Base-by-base conservation (phyloP, 1,140 invertebrate genomes). In the Papilio xuthus region DNA sequence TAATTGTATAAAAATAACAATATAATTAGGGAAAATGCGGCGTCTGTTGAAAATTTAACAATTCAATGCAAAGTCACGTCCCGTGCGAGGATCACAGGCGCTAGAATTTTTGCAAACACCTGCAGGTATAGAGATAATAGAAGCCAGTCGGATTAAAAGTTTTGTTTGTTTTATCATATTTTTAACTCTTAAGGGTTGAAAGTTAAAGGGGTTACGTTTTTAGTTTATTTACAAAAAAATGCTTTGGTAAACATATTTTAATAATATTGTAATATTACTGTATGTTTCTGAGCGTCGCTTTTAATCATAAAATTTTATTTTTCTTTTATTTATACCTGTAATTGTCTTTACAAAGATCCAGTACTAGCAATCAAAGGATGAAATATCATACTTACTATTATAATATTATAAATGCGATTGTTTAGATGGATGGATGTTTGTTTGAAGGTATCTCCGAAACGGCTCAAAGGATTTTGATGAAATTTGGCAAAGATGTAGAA, bases 41-140 rank as follows among this genome's bases (percentile, higher is more conserved):
- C 26, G 56, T 67, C 67, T 78, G 47, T 71, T 26, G 37, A 73
- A 81, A 56, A 78, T 83, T 81, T 63, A 23, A 74, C 78, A 84
- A 84, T 81, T 71, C 78, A 1, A 82, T 79, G 83, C 81, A 60
- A 79, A 82, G 83, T 84, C 83, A 82, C 81, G 81, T 82, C 76
- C 76, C n/a, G 42, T 37, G 71, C 41, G 23, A 26, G 42, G 78
- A 37, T 47, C 56, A 23, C 10, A 69, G 76, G 75, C 28, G 75
- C 72, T 72, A 72, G 70, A 9, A 70, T 80, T 80, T 78, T 80
- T 78, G 76, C 72, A 78, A 80, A 75, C 72, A 82, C 79, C 82
- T 83, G 79, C 77, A 78, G 41, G 41, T 77, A 56, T 79, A 42
- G 47, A 78, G 82, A 83, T 81, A 83, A 79, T 77, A 77, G 70